Evolutionary conservation across 2,797 vertebrate species (phyloP), one percentile per base, ranked within the genome.

Genomic region (Rhynchotus rufescens): DNA sequence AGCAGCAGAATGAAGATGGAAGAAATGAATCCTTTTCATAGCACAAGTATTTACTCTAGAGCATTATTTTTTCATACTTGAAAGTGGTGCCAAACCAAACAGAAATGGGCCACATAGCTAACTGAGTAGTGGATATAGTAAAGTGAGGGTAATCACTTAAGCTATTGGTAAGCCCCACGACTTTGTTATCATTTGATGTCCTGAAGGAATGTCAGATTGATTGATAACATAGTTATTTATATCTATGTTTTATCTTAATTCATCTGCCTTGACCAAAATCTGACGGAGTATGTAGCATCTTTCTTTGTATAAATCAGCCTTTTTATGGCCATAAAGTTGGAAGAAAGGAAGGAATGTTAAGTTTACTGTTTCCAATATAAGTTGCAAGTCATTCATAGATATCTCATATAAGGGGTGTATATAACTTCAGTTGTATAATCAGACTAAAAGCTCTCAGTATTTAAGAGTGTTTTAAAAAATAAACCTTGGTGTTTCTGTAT

Each of bases 391-490:
- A 4, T 34, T 42, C 4, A 4, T 1, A n/a, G 32, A 28, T 10
- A 8, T 15, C 45, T 17, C 7, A 3, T 1, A 4, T 9, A 1
- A 0, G 4, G 6, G 15, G 51, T 4, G 34, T 4, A 6, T 4
- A 16, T 2, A 1, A 36, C 38, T 22, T 45, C 0, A 5, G 40
- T 9, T 16, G 68, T 10, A 15, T 4, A 20, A 60, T 22, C 62
- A 22, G 59, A n/a, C 71, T 12, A 23, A 20, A 1, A 67, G 44
- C 38, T 56, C 66, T 34, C 6, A 0, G 30, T 25, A 51, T 21
- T 76, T 59, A 2, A 2, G 87, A 30, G 54, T 40, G 40, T 40
- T 40, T 40, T 40, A 40, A 40, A 36, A 21, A 47, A 36, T 40
- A 23, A 74, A 32, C 23, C 12, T 1, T 16, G 17, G 2, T 6